A percentile compares a stretch with the other conserved stretches of the same genome.
phyloP scores from a whole-genome alignment of 2,113 vertebrate genomes.

The Strigops habroptila region DNA sequence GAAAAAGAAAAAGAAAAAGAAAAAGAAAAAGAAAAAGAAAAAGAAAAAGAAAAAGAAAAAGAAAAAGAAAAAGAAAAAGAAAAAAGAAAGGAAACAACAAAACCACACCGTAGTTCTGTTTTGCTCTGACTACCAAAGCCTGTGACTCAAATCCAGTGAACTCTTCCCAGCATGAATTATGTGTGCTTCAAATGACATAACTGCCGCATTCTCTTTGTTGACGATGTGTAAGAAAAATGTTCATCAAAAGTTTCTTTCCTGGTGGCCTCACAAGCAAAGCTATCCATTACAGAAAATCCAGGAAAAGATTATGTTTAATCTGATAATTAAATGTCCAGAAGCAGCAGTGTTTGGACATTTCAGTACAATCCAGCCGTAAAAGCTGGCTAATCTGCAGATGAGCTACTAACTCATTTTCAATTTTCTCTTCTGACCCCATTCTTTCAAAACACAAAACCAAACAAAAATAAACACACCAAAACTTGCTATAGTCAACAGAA shows the following conservation, averaged over 20 bases:
- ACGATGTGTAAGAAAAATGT: not conserved
- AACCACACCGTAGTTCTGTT: not conserved
- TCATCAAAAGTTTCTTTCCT: not conserved
- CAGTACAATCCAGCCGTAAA: not conserved
- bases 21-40: not conserved
- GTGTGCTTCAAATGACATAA: not conserved
- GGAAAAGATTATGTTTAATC: not conserved
- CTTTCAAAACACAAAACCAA: not conserved
- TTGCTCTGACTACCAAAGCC: not conserved
- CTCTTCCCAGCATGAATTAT: not conserved
- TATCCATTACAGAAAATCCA: not conserved
- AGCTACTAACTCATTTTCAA: not conserved
- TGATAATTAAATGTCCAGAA: not conserved
- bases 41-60: not conserved
- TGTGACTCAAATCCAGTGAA: not conserved
- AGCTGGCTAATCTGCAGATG: not conserved
- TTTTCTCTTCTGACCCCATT: not conserved
- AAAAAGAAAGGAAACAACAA: not conserved
- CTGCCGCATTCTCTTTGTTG: not conserved
- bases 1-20: not conserved
- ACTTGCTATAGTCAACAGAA: not conserved
- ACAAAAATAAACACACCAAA: not conserved
- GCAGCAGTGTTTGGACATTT: not conserved
- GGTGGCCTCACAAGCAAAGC: not conserved
- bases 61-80: not conserved